Base-by-base conservation (phyloP, 2,888 invertebrate genomes). In the Alcis repandata region DNA sequence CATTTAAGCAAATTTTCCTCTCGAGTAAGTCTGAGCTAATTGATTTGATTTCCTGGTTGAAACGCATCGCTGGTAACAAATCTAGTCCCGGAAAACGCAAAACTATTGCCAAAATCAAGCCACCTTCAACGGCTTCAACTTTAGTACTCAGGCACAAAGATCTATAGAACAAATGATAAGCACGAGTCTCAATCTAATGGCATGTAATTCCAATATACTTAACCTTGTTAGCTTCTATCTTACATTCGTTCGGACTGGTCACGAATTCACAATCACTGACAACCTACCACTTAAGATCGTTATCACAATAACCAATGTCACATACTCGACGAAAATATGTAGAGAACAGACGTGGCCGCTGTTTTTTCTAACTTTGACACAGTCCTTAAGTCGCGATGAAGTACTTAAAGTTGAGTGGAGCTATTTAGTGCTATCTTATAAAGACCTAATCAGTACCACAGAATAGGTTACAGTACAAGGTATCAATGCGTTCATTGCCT, bases 231-330 rank as follows among this genome's bases (percentile, higher is more conserved):
- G 38, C 60, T 57, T 40, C 27, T 56, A 48, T 40, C 62, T 66
- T 63, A 57, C 52, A 65, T 56, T 69, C 60, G 58, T 60, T 66
- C 48, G 67, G 52, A 59, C 67, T 58, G 57, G 64, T 62, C 62
- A 65, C 59, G 59, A 57, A 59, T 49, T 59, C 43, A 40, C 64
- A 41, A 57, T 62, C 58, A 53, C 40, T 13, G 33, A 4, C 36
- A 10, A 41, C 15, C 13, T 22, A 7, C 22, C 27, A 46, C 10
- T 27, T 19, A 17, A 40, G 13, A 27, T 19, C 46, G 20, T 40
- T 56, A 32, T 56, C 54, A 22, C 40, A 49, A 19, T 61, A 48
- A 53, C 4, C 9, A 9, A 15, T 52, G 19, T 13, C 36, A n/a
- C 32, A 33, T 33, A 22, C 4, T 9, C 15, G 51, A 13, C 17